Evolutionary conservation across 1,140 invertebrate species (phyloP), one percentile per base, ranked within the genome.

Genomic region (Drosophila biarmipes): DNA sequence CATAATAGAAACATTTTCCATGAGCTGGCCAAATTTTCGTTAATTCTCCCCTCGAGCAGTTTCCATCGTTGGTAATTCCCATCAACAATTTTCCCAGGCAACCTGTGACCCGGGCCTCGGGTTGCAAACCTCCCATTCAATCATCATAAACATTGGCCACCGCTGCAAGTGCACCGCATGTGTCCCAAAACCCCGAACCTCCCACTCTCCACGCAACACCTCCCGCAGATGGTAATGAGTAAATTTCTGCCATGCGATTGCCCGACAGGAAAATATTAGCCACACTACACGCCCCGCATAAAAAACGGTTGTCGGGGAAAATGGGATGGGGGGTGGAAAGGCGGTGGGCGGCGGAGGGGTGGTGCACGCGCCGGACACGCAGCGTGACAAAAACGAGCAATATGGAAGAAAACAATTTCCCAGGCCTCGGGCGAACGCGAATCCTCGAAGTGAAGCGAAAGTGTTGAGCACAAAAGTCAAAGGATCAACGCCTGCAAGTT

Each of bases 401-500:
- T 79, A 84, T 84, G 80, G 75, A 56, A 17, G 54, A 68, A 73
- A 86, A 87, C 75, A 79, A 77, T 89, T 89, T 89, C 84, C 85
- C 84, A 84, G 84, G 75, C 75, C 54, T 35, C 62, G 55, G 42
- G 58, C 58, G 15, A 29, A 14, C 10, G 29, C 48, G 53, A 29
- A 31, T 29, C 17, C 24, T 56, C 6, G 38, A 14, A 56, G 24
- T 31, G 59, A 10, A 52, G 45, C 37, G 66, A 84, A 84, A 89
- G 82, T 87, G 82, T 87, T 87, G 82, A 89, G 80, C 73, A 73
- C 57, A 63, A 84, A 85, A 89, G 84, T 89, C 84, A 89, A 89
- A 89, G 84, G 84, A 89, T 89, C 84, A 84, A 89, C 84, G 79
- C 84, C 79, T 78, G 79, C 40, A 73, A 89, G 74, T 85, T 80